Conservation (phyloP, 2,797 vertebrate genomes). For the Meriones psammophilus region DNA sequence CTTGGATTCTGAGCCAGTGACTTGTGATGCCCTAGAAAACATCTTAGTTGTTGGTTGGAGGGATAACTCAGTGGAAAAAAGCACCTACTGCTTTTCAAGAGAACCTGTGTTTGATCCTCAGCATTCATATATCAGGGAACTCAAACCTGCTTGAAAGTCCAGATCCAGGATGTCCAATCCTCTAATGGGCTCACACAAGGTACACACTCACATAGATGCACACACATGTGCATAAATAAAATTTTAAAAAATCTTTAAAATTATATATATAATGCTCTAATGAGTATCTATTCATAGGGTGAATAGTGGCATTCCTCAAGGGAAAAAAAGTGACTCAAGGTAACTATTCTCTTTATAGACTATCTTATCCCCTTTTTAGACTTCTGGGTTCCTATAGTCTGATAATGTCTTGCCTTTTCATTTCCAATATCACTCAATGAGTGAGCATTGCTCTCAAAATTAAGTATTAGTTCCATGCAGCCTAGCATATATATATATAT, state of each 20-base stretch:
- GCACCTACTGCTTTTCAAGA: background rate
- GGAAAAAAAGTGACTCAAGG: background rate
- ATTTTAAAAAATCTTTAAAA: background rate
- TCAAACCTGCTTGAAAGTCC: background rate
- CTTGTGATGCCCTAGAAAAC: background rate
- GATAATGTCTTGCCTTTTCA: background rate
- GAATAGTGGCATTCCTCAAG: background rate
- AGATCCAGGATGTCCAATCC: background rate
- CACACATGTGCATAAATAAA: background rate
- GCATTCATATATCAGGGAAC: background rate
- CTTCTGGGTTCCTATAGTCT: background rate
- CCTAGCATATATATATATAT: background rate
- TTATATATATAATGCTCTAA: background rate
- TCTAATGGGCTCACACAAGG: background rate
- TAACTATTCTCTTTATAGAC: background rate
- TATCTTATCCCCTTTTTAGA: background rate
- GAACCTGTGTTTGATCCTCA: background rate
- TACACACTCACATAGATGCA: no score
- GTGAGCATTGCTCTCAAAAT: background rate
- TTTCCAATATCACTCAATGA: background rate
- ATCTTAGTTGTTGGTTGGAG: background rate
- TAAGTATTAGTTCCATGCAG: background rate
- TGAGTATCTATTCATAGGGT: background rate
- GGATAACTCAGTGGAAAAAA: background rate
- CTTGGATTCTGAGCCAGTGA: background rate